A percentile compares a stretch with the other conserved stretches of the same genome.
Conservation (phyloP, 1,140 invertebrate genomes). For the Lethrus apterus region DNA sequence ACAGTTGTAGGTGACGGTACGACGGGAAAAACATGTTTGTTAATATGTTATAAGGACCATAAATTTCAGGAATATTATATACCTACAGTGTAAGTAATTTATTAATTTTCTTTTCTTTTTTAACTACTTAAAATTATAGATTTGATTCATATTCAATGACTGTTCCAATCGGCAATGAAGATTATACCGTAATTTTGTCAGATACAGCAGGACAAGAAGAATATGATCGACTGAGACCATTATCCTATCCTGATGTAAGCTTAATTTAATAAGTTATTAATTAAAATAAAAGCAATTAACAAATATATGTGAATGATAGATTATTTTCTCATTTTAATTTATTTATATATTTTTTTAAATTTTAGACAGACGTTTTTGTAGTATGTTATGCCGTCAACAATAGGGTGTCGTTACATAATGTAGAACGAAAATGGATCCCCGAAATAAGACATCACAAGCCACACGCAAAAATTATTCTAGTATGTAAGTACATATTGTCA, state of each 20-base stretch:
- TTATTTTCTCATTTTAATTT: neutral
- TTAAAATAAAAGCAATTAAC: neutral
- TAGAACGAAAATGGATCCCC: constrained; percentile 93
- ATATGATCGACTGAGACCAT: constrained; percentile 85
- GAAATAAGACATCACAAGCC: constrained; percentile 51
- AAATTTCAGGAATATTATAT: constrained; percentile 43
- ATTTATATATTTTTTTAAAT: neutral
- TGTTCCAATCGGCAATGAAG: constrained; percentile 30
- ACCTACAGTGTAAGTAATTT: constrained; percentile 43
- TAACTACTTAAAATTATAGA: constrained; percentile 22
- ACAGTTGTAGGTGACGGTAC: constrained; percentile 56
- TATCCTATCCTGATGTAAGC: constrained; percentile 80
- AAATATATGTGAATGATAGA: neutral
- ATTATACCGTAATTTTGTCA: constrained; percentile 33
- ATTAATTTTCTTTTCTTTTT: constrained; percentile 5
- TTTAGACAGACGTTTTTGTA: constrained; percentile 95
- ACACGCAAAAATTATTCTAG: constrained; percentile 32
- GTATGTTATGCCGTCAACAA: constrained; percentile 97
- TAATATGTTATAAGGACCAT: constrained; percentile 53
- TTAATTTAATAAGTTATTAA: neutral
- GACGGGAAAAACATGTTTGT: constrained; percentile 55
- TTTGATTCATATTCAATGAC: constrained; percentile 40
- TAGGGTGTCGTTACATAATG: constrained; percentile 97
- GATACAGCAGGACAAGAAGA: constrained; percentile 94
- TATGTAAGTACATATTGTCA: constrained; percentile 22